Conservation (phyloP, 2,113 vertebrate genomes). For the Clarias macrocephalus region DNA sequence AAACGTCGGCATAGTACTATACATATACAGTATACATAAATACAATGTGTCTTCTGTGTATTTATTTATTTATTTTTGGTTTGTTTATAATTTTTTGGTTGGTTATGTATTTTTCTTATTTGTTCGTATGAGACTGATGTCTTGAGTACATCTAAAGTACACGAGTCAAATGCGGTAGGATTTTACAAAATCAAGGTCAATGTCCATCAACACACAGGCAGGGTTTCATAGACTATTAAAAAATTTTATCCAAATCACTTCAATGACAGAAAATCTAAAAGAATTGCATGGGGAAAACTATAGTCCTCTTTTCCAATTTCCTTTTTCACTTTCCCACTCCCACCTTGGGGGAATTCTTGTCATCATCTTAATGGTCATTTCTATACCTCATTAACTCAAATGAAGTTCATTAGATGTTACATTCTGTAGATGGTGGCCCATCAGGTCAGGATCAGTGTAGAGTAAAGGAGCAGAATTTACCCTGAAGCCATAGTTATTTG, state of each 20-base stretch:
- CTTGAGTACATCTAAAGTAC: neutral
- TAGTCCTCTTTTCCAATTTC: neutral
- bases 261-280: neutral
- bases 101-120: neutral
- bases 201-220: neutral
- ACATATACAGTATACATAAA: too few species aligned
- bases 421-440: neutral
- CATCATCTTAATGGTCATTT: neutral
- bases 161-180: neutral
- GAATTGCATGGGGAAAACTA: neutral
- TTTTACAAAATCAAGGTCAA: neutral
- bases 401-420: constrained; percentile 1
- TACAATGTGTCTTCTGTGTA: too few species aligned
- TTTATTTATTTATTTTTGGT: neutral
- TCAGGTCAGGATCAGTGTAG: constrained; percentile 4
- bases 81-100: neutral
- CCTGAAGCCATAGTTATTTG: neutral
- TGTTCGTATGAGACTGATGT: neutral
- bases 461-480: neutral
- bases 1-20: too few species aligned
- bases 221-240: neutral
- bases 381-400: constrained; percentile 5
- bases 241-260: neutral
- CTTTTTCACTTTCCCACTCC: neutral
- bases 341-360: neutral